A percentile compares a stretch with the other conserved stretches of the same genome.
phyloP scores from a whole-genome alignment of 2,888 invertebrate species.

The Polymixis lichenea region DNA sequence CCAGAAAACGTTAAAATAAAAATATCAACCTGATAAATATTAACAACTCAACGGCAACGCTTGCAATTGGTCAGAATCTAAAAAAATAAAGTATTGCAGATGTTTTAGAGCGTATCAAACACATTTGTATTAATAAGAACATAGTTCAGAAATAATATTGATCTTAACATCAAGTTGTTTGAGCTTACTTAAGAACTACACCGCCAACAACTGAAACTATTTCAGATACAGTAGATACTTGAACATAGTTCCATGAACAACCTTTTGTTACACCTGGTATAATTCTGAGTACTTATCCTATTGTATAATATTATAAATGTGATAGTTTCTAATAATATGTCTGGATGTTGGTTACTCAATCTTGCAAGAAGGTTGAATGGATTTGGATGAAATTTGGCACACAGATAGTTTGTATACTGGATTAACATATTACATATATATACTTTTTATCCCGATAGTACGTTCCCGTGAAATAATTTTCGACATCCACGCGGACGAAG shows the following conservation, averaged over 20 bases:
- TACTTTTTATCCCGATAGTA: no score
- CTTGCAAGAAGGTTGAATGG: no score
- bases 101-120: background rate
- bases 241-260: background rate
- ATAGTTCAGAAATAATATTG: background rate
- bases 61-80: background rate
- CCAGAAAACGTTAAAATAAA: no score
- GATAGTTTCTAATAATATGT: no score
- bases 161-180: background rate
- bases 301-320: no score
- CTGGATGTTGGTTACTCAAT: no score
- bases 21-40: background rate
- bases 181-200: background rate
- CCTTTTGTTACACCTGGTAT: background rate
- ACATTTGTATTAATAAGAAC: background rate
- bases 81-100: background rate
- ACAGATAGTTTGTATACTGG: no score
- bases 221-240: background rate
- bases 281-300: background rate
- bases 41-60: background rate
- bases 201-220: background rate
- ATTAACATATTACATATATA: no score
- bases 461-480: no score
- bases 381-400: no score
- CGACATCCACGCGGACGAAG: no score